phyloP scores from a whole-genome alignment of 2,797 vertebrate species.

The Florisuga fusca region DNA sequence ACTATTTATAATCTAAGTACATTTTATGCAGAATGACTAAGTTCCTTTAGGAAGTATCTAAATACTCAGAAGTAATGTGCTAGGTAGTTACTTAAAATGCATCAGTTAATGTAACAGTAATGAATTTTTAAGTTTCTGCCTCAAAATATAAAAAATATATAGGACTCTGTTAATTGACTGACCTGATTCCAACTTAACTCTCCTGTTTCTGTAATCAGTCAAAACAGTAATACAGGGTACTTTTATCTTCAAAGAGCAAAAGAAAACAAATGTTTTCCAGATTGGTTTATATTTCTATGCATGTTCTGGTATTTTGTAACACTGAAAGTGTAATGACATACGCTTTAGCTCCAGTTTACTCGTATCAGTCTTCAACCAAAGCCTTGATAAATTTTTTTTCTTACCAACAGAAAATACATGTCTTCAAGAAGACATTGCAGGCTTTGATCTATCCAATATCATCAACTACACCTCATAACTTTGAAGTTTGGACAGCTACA shows the following conservation, averaged over 20 bases:
- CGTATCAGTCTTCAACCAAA: background rate
- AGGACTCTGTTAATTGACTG: background rate
- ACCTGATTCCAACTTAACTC: background rate
- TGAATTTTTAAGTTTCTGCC: background rate
- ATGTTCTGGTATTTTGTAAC: background rate
- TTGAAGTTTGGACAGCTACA: constrained; percentile 98
- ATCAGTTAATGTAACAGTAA: background rate
- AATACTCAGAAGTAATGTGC: background rate
- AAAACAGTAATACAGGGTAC: background rate
- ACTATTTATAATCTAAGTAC: background rate
- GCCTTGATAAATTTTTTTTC: background rate
- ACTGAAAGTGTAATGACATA: background rate
- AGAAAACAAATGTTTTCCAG: background rate
- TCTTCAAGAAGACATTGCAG: constrained; percentile 97
- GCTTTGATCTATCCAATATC: constrained; percentile 98
- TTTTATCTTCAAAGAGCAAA: background rate
- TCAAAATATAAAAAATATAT: background rate
- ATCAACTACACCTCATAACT: constrained; percentile 96
- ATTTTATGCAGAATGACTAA: background rate
- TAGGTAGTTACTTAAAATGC: background rate
- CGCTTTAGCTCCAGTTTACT: background rate
- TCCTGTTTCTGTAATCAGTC: background rate
- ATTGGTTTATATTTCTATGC: background rate
- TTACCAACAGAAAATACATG: constrained; percentile 90
- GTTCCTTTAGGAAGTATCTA: background rate